phyloP scores from a whole-genome alignment of 2,888 invertebrate genomes.

The Buathra laborator region DNA sequence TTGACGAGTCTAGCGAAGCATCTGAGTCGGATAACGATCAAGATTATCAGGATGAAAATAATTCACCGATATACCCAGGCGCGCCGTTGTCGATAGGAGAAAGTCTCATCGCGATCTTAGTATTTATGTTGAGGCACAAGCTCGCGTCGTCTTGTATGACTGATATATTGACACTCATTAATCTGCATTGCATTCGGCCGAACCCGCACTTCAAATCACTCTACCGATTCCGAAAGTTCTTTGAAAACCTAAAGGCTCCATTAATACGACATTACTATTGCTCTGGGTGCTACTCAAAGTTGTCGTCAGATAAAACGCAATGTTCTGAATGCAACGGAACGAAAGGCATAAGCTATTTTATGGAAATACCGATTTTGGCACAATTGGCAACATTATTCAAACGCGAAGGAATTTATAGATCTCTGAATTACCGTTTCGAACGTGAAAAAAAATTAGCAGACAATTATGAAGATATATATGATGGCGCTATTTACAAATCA shows the following conservation, averaged over 20 bases:
- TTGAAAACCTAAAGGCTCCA: slow-evolving; percentile 29
- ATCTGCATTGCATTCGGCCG: slow-evolving; percentile 52
- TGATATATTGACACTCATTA: slow-evolving; percentile 57
- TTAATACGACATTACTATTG: slow-evolving; percentile 59
- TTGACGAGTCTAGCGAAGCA: slow-evolving; percentile 27
- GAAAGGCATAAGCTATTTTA: slow-evolving; percentile 48
- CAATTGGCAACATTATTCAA: slow-evolving; percentile 51
- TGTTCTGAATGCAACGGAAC: slow-evolving; percentile 39
- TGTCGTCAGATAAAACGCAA: slow-evolving; percentile 11
- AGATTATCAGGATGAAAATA: slow-evolving; percentile 25
- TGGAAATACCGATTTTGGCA: slow-evolving; percentile 55
- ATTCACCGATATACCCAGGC: slow-evolving; percentile 44
- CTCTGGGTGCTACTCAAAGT: slow-evolving; percentile 41
- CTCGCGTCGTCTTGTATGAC: slow-evolving; percentile 55
- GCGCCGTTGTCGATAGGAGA: slow-evolving; percentile 62
- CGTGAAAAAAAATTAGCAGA: slow-evolving; percentile 30
- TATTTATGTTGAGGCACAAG: slow-evolving; percentile 59
- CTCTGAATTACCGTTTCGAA: slow-evolving; percentile 46
- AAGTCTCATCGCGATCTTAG: slow-evolving; percentile 60
- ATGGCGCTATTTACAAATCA: slow-evolving; percentile 56
- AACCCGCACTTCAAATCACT: slow-evolving; percentile 44
- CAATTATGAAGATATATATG: slow-evolving; percentile 63
- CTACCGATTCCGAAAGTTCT: slow-evolving; percentile 57
- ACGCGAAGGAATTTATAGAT: slow-evolving; percentile 45
- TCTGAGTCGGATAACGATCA: slow-evolving; percentile 19